These are phyloP conservation scores for Chiloscyllium punctatum DNA, from an alignment of 2,797 vertebrate species.

Conservation along the genomic window DNA sequence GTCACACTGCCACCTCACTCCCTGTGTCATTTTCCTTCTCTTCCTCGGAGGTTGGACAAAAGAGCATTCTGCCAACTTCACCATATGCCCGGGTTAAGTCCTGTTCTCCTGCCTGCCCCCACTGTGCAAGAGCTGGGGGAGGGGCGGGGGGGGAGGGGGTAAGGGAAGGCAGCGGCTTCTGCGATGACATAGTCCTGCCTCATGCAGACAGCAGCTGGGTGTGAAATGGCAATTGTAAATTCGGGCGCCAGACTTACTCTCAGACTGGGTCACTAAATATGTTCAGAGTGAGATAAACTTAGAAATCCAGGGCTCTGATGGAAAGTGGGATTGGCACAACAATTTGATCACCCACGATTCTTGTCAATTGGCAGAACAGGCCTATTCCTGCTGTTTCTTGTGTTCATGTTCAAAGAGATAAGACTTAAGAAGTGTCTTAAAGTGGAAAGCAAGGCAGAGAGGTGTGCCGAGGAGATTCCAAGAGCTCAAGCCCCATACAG, in stretches of 20 bases:
- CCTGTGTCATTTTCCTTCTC: not conserved
- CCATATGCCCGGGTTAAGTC: accelerated
- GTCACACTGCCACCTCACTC: accelerated
- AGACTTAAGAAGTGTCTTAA: no score
- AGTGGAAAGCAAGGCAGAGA: not conserved
- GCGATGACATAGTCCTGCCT: not conserved
- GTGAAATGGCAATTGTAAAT: not conserved
- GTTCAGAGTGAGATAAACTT: no score
- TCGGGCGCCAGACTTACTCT: not conserved
- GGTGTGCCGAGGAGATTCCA: not conserved
- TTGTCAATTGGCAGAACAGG: no score
- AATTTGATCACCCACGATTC: no score
- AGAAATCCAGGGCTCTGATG: no score
- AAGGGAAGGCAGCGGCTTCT: not conserved
- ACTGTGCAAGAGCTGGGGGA: not conserved
- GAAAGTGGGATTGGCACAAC: no score
- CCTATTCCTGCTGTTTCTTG: no score
- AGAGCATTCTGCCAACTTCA: not conserved
- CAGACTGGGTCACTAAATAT: no score
- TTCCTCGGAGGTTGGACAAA: not conserved
- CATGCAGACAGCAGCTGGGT: not conserved
- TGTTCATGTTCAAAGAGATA: not conserved
- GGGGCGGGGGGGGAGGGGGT: no score
- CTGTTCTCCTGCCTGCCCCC: no score
- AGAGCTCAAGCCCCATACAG: not conserved